phyloP scores from a whole-genome alignment of 2,113 vertebrate genomes.

The Galemys pyrenaicus region DNA sequence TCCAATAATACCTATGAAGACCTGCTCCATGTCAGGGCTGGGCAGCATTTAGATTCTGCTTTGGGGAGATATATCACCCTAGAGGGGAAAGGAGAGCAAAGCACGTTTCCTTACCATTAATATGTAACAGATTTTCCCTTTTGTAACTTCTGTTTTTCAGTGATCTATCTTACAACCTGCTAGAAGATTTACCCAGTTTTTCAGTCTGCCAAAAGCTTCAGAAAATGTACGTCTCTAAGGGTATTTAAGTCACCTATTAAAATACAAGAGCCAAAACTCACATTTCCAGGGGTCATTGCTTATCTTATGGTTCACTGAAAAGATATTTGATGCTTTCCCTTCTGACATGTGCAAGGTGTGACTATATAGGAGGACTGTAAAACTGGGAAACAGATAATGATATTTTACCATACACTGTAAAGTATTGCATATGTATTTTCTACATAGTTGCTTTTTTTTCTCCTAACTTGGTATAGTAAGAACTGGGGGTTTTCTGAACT shows the following conservation, averaged over 20 bases:
- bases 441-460: background rate
- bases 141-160: slow-evolving; percentile 84
- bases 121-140: slow-evolving; percentile 66
- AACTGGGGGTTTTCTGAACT: background rate
- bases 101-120: slow-evolving; percentile 45
- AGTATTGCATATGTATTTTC: background rate
- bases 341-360: background rate
- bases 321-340: background rate
- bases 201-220: slow-evolving; percentile 91
- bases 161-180: slow-evolving; percentile 94
- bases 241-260: slow-evolving; percentile 20
- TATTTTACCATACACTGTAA: background rate
- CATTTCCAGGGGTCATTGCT: background rate
- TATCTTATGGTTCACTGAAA: background rate
- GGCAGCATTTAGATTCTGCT: background rate
- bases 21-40: slow-evolving; percentile 25
- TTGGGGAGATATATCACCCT: slow-evolving; percentile 47
- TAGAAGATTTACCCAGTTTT: slow-evolving; percentile 92
- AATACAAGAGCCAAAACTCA: slow-evolving; percentile 12
- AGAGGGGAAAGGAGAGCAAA: slow-evolving; percentile 34
- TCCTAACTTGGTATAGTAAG: background rate
- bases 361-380: background rate
- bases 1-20: slow-evolving; percentile 55
- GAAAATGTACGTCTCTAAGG: slow-evolving; percentile 89
- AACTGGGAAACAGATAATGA: background rate